Conservation (phyloP, 2,888 invertebrate species). For the Aphidius colemani region DNA sequence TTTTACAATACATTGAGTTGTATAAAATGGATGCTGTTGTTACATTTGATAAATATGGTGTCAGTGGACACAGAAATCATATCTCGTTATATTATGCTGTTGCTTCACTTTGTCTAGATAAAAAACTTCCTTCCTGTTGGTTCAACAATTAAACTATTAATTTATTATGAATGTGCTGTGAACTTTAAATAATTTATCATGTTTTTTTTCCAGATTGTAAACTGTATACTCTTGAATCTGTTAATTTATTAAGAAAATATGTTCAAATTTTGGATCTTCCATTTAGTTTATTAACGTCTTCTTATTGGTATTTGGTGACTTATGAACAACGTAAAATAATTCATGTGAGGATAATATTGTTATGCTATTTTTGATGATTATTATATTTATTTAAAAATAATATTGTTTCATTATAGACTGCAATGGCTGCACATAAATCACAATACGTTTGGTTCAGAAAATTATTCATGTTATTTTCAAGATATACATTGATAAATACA, state of each 20-base stretch:
- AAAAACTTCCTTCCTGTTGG: slow-evolving; percentile 72
- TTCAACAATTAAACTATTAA: slow-evolving; percentile 1
- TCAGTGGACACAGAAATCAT: slow-evolving; percentile 93
- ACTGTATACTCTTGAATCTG: slow-evolving; percentile 83
- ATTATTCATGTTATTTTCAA: slow-evolving; percentile 85
- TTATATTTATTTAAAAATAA: background rate
- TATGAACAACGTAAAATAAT: slow-evolving; percentile 51
- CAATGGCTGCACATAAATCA: slow-evolving; percentile 86
- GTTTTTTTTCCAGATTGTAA: slow-evolving; percentile 69
- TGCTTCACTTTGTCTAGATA: slow-evolving; percentile 77
- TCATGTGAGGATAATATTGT: slow-evolving; percentile 43
- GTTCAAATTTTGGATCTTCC: slow-evolving; percentile 82
- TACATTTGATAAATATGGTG: slow-evolving; percentile 92
- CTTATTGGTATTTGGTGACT: slow-evolving; percentile 69
- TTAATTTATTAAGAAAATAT: slow-evolving; percentile 86
- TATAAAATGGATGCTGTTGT: slow-evolving; percentile 82
- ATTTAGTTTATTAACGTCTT: slow-evolving; percentile 76
- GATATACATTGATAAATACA: slow-evolving; percentile 91
- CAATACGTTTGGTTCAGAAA: slow-evolving; percentile 95
- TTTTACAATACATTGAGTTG: slow-evolving; percentile 72
- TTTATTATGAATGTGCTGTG: slow-evolving; percentile 15
- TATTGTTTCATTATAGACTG: slow-evolving; percentile 62
- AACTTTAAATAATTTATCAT: slow-evolving; percentile 1
- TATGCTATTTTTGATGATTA: background rate
- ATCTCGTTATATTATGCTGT: slow-evolving; percentile 82